Evolutionary conservation across 2,888 invertebrate species (phyloP).

Genomic region (Drosophila heteroneura): DNA sequence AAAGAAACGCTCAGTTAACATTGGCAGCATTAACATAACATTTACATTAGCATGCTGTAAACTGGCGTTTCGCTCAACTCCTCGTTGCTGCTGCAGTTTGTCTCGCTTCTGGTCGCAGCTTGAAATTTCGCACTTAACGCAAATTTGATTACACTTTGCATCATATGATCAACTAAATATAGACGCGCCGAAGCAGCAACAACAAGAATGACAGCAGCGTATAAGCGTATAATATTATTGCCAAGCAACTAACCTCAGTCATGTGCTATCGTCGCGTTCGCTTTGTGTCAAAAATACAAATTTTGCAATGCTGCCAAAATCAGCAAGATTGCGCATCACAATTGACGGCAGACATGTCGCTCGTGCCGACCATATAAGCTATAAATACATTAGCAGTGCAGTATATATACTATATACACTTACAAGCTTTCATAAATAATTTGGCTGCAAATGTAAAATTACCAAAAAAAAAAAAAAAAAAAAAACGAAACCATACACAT

Average conservation of each 20-base stretch:
- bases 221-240: slow-evolving; percentile 13
- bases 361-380: slow-evolving; percentile 49
- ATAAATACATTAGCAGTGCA: slow-evolving; percentile 25
- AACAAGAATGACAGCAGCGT: not conserved
- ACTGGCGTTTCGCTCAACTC: not conserved
- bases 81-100: slow-evolving; percentile 16
- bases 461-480: not conserved
- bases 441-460: slow-evolving; percentile 23
- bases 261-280: slow-evolving; percentile 51
- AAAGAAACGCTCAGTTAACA: not conserved
- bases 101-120: not conserved
- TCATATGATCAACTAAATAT: slow-evolving; percentile 45
- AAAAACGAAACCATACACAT: not conserved
- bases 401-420: slow-evolving; percentile 9
- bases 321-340: slow-evolving; percentile 29
- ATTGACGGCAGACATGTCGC: slow-evolving; percentile 33
- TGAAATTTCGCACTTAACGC: slow-evolving; percentile 9
- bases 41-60: slow-evolving; percentile 17
- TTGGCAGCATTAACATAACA: slow-evolving; percentile 29
- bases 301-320: slow-evolving; percentile 61
- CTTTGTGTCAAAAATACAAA: slow-evolving; percentile 53
- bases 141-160: slow-evolving; percentile 25
- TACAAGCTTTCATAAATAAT: slow-evolving; percentile 10
- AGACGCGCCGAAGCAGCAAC: slow-evolving; percentile 10
- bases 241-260: slow-evolving; percentile 37